Percentiles rank a stretch among this genome's conserved stretches.
Evolutionary conservation across 2,888 invertebrate genomes (phyloP).

Genomic region (Ernsta delagoae): DNA sequence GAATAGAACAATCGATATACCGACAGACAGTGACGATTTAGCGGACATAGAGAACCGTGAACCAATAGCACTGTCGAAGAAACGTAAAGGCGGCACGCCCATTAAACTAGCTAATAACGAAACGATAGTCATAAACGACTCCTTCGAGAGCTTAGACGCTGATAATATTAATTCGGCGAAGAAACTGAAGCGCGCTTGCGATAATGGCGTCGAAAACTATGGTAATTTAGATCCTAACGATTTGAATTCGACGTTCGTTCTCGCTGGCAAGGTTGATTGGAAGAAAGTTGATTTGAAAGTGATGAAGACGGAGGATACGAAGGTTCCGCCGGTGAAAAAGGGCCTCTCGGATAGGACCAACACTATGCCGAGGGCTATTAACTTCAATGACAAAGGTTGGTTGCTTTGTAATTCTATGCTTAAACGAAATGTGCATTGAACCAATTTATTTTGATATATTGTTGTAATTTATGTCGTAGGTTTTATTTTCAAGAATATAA

Average conservation of each 20-base stretch:
- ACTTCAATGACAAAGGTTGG: constrained; percentile 65
- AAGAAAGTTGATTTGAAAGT: constrained; percentile 48
- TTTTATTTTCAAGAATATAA: no score
- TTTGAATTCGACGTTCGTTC: constrained; percentile 77
- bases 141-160: constrained; percentile 67
- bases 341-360: constrained; percentile 71
- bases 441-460: no score
- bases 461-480: no score
- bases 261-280: constrained; percentile 64
- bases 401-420: no score
- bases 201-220: constrained; percentile 59
- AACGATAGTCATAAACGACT: constrained; percentile 75
- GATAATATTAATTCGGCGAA: constrained; percentile 66
- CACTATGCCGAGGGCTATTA: constrained; percentile 58
- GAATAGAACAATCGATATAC: constrained; percentile 52
- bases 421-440: no score
- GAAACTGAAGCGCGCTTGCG: constrained; percentile 63
- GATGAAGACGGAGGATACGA: constrained; percentile 50
- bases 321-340: constrained; percentile 53
- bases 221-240: constrained; percentile 62
- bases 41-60: constrained; percentile 66
- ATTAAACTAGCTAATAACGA: constrained; percentile 70
- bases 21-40: constrained; percentile 69
- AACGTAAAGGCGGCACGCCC: constrained; percentile 71
- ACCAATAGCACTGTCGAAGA: constrained; percentile 53